Percentiles rank a stretch among this genome's conserved stretches.
These are phyloP conservation scores for Chymomyza costata DNA, from an alignment of 1,140 invertebrate genomes.

Conservation along the genomic window DNA sequence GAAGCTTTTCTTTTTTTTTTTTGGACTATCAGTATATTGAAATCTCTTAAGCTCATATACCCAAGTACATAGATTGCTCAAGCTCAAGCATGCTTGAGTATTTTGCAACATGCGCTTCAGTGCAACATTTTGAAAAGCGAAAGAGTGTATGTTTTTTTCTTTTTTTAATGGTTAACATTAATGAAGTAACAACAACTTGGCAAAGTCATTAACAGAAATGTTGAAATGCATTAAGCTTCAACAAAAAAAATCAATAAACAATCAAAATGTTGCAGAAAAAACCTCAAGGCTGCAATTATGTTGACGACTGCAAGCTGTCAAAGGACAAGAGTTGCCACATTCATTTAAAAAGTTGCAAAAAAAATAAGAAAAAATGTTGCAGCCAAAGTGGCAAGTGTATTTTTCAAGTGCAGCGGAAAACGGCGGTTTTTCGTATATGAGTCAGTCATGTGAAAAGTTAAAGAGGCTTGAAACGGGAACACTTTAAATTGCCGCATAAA, in stretches of 20 bases:
- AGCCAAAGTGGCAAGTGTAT: slow-evolving; percentile 48
- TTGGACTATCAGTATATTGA: slow-evolving; percentile 61
- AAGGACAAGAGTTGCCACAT: slow-evolving; percentile 27
- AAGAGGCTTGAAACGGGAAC: slow-evolving; percentile 6
- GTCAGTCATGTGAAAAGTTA: slow-evolving; percentile 12
- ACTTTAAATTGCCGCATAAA: too few species aligned
- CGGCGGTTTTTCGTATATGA: slow-evolving; percentile 8
- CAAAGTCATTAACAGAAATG: slow-evolving; percentile 26
- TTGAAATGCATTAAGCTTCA: slow-evolving; percentile 48
- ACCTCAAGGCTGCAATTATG: slow-evolving; percentile 64
- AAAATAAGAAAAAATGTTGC: slow-evolving; percentile 9
- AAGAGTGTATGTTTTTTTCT: too few species aligned
- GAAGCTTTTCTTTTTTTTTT: too few species aligned
- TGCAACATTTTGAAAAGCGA: slow-evolving; percentile 45
- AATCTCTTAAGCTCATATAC: slow-evolving; percentile 56
- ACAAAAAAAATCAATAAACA: slow-evolving; percentile 60
- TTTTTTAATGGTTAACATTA: too few species aligned
- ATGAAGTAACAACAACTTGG: slow-evolving; percentile 68
- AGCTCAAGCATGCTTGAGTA: too few species aligned
- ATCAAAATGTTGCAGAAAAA: slow-evolving; percentile 26
- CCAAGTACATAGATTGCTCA: too few species aligned
- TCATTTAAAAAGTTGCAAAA: slow-evolving; percentile 3
- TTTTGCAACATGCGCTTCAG: slow-evolving; percentile 46
- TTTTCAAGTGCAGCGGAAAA: slow-evolving; percentile 56
- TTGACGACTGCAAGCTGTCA: slow-evolving; percentile 43